Base-by-base conservation (phyloP, 2,113 vertebrate genomes). In the Cavia porcellus region DNA sequence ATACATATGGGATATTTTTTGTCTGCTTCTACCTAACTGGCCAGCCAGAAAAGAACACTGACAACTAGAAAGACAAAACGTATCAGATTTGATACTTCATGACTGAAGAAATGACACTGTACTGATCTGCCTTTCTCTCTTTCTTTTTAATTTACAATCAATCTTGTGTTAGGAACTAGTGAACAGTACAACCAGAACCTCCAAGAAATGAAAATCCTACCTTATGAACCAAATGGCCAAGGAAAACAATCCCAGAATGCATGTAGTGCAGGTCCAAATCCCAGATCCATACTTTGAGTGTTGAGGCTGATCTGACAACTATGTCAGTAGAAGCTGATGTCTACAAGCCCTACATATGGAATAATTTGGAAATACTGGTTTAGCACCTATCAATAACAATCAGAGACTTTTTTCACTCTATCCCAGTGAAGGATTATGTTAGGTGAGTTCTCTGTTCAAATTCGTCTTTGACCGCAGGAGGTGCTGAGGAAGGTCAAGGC, bases 231-330 rank as follows among this genome's bases (percentile, higher is more conserved):
- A 62, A 89, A 61, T 47, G 12, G 32, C 19, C 12, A 72, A 50
- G 28, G 57, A 17, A 52, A 13, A 72, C 5, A 89, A 80, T 7
- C 1, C 9, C 45, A 86, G 1, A 3, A 19, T 22, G 38, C 4
- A 30, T 0, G 8, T 45, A 66, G 9, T 13, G 15, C 0, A 42
- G 4, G 8, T 4, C 1, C 24, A 3, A 47, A 20, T 7, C 5
- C 4, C 7, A 28, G 10, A 2, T 82, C 1, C 30, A 47, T 1
- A 47, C 5, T 1, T 4, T 14, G 7, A 45, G 28, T 2, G 4
- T 1, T 35, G 47, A 35, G 38, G 19, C 50, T 25, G 1, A 82
- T 57, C 7, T 17, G 66, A 13, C 5, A 1, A 45, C 5, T 7
- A 10, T 4, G 30, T 15, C 38, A 50, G 3, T 4, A 82, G 8